Evolutionary conservation across 2,113 vertebrate species (phyloP).

Genomic region (Stomatorhinus ivindoensis): DNA sequence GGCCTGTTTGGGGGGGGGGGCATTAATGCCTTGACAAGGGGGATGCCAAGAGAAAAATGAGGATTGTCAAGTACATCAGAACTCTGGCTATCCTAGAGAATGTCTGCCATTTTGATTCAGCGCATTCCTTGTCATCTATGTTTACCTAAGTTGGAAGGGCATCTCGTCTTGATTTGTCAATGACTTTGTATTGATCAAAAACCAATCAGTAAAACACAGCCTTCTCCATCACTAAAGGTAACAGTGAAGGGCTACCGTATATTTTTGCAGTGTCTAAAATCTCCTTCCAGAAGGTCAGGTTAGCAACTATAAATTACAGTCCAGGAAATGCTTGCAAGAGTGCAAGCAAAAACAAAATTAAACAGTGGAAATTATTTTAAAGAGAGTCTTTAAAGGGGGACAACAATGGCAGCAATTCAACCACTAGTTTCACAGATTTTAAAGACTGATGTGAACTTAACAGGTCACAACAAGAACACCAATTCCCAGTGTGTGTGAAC

Average conservation of each 20-base stretch:
- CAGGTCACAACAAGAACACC: not conserved
- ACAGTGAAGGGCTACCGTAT: not conserved
- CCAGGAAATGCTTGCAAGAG: not conserved
- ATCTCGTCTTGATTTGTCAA: not conserved
- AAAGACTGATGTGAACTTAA: conserved; percentile 15
- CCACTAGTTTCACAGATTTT: not conserved
- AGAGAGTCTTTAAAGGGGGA: not conserved
- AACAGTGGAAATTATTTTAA: not conserved
- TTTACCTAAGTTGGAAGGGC: not conserved
- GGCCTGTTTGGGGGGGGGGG: not conserved
- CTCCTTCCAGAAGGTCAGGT: not conserved
- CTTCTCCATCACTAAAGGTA: not conserved
- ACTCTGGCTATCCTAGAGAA: not conserved
- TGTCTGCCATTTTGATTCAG: not conserved
- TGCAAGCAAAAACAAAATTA: not conserved
- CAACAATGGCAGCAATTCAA: not conserved
- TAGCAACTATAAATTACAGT: not conserved
- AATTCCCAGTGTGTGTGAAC: not conserved
- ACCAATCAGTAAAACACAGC: not conserved
- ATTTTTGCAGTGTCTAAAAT: not conserved
- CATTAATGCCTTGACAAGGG: conserved; percentile 1
- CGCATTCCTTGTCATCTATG: not conserved
- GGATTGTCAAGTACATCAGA: not conserved
- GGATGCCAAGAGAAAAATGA: not conserved
- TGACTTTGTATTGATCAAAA: not conserved